A percentile compares a stretch with the other conserved stretches of the same genome.
Evolutionary conservation across 2,797 vertebrate genomes (phyloP).

Genomic region (Spinus olivaceus): DNA sequence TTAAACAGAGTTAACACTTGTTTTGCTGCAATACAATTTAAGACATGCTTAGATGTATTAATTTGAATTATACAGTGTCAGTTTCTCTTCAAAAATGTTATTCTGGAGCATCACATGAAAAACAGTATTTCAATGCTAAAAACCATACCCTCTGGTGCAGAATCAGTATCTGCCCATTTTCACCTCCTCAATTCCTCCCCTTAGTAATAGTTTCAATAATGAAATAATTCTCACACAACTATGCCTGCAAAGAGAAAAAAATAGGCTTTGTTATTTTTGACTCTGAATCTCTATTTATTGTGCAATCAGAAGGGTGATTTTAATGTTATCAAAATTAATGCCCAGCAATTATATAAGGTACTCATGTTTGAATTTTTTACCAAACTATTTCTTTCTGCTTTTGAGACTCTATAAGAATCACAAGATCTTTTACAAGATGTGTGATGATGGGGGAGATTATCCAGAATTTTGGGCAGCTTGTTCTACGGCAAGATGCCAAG

Average conservation of each 20-base stretch:
- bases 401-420: background rate
- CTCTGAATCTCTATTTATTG: constrained; percentile 14
- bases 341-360: constrained; percentile 47
- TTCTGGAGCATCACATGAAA: background rate
- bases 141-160: background rate
- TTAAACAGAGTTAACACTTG: background rate
- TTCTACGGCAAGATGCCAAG: background rate
- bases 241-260: background rate
- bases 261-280: constrained; percentile 38
- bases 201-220: background rate
- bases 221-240: background rate
- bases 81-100: background rate
- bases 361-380: background rate
- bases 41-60: background rate
- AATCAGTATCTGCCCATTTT: background rate
- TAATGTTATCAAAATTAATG: constrained; percentile 42
- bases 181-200: background rate
- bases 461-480: background rate
- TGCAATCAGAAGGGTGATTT: constrained; percentile 60
- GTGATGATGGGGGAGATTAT: background rate
- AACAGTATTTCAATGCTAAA: background rate
- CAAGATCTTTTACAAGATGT: background rate
- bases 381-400: background rate
- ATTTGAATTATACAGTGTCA: background rate
- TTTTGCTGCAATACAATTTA: background rate